phyloP scores from a whole-genome alignment of 2,797 vertebrate genomes.

The Malacoctenus gilli region DNA sequence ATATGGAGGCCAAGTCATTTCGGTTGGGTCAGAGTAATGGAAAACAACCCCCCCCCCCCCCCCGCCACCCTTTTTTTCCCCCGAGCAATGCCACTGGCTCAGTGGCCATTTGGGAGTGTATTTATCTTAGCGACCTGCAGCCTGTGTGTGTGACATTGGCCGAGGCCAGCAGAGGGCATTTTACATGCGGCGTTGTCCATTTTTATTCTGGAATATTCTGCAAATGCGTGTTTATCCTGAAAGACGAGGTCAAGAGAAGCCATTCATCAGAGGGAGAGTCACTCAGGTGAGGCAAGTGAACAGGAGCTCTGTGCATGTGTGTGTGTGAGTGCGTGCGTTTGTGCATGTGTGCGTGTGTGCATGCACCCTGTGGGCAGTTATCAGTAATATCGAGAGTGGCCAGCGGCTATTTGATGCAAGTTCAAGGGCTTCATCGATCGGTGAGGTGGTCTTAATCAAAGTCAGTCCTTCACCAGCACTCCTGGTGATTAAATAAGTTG shows the following conservation, averaged over 20 bases:
- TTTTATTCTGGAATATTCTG: slow-evolving; percentile 54
- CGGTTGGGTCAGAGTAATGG: slow-evolving; percentile 37
- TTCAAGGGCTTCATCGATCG: slow-evolving; percentile 93
- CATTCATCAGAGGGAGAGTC: slow-evolving; percentile 65
- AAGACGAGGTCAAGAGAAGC: slow-evolving; percentile 39
- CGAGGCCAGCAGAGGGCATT: slow-evolving; percentile 27
- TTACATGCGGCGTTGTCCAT: slow-evolving; percentile 47
- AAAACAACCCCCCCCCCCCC: slow-evolving; percentile 11
- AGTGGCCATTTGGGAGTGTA: slow-evolving; percentile 16
- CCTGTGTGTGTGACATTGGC: slow-evolving; percentile 38
- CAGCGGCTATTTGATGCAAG: slow-evolving; percentile 85
- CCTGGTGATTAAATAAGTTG: slow-evolving; percentile 86
- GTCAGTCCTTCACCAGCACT: slow-evolving; percentile 84
- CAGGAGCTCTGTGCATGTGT: slow-evolving; percentile 32
- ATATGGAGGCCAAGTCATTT: slow-evolving; percentile 38
- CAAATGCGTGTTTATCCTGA: slow-evolving; percentile 46
- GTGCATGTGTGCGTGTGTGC: slow-evolving; percentile 14
- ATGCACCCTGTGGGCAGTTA: slow-evolving; percentile 36
- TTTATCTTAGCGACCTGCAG: slow-evolving; percentile 40
- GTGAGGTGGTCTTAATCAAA: slow-evolving; percentile 88
- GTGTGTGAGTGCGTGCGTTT: slow-evolving; percentile 10
- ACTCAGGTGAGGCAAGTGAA: slow-evolving; percentile 42
- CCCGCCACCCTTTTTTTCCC: background rate
- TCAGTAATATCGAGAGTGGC: slow-evolving; percentile 81
- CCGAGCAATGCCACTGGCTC: background rate